phyloP scores from a whole-genome alignment of 2,888 invertebrate genomes.

The Petrophora chlorosata region DNA sequence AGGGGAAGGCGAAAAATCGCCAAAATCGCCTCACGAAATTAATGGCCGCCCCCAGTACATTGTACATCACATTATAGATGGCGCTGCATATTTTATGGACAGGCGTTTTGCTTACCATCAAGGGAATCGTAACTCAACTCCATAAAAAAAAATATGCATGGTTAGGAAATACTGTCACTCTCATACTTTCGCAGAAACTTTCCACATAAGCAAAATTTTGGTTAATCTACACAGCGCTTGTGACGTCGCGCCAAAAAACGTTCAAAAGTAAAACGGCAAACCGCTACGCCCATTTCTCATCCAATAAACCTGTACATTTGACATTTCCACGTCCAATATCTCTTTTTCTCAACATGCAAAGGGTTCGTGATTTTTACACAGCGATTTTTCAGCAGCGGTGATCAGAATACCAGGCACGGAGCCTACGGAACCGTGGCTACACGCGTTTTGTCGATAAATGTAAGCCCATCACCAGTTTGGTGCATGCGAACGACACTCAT shows the following conservation, averaged over 20 bases:
- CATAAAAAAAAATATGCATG: too few species aligned
- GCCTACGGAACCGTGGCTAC: constrained; percentile 45
- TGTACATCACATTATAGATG: too few species aligned
- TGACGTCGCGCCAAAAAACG: constrained; percentile 4
- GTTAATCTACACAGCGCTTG: too few species aligned
- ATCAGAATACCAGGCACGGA: constrained; percentile 55
- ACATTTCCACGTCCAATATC: constrained; percentile 45
- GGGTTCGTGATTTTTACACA: constrained; percentile 63
- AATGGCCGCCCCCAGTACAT: too few species aligned
- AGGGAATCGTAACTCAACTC: too few species aligned
- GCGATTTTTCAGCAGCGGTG: constrained; percentile 62
- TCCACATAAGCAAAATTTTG: too few species aligned
- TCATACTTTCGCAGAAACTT: too few species aligned
- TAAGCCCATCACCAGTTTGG: constrained; percentile 42
- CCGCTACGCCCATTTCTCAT: constrained; percentile 35
- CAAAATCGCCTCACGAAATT: too few species aligned
- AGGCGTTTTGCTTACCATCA: too few species aligned
- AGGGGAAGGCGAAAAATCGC: too few species aligned
- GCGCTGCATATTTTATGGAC: too few species aligned
- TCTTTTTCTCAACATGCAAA: constrained; percentile 42
- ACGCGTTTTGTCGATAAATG: constrained; percentile 65
- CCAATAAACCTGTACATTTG: constrained; percentile 41
- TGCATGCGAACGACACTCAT: constrained; percentile 40
- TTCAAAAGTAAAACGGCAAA: constrained; percentile 29
- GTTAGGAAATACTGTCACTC: too few species aligned